Evolutionary conservation across 2,113 vertebrate species (phyloP).

Genomic region (Microcebus tavaratra): DNA sequence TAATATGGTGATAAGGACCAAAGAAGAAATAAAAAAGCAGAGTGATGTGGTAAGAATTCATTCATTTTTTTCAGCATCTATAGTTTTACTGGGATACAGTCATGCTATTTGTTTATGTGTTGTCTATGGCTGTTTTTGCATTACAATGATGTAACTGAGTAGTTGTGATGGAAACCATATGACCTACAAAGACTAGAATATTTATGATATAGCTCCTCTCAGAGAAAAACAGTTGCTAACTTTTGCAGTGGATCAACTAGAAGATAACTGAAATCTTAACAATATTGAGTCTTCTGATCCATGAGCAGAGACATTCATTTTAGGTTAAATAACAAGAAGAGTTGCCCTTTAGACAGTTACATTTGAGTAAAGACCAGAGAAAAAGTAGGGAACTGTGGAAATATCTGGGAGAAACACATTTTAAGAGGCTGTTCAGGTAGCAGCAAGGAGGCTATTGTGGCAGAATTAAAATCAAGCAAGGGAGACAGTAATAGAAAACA

Average conservation of each 20-base stretch:
- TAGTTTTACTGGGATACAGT: not conserved
- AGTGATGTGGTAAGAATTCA: not conserved
- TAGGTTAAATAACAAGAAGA: not conserved
- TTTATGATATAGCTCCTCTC: not conserved
- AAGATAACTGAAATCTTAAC: not conserved
- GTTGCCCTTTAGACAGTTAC: not conserved
- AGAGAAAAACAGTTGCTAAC: not conserved
- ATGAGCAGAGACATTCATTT: not conserved
- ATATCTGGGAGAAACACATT: not conserved
- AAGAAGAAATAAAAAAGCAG: not conserved
- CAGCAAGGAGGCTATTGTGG: not conserved
- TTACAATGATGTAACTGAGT: not conserved
- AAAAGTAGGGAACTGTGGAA: not conserved
- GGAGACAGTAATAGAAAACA: not conserved
- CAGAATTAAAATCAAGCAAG: not conserved
- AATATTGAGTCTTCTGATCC: not conserved
- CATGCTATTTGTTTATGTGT: not conserved
- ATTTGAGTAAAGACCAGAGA: not conserved
- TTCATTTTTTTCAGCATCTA: not conserved
- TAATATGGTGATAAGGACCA: not conserved
- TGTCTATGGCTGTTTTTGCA: not conserved
- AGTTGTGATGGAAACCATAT: not conserved
- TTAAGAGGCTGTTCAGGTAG: not conserved
- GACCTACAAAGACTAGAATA: not conserved
- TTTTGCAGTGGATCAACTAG: not conserved